Conservation (phyloP, 2,797 vertebrate genomes). For the Sphenopsis melanotis region DNA sequence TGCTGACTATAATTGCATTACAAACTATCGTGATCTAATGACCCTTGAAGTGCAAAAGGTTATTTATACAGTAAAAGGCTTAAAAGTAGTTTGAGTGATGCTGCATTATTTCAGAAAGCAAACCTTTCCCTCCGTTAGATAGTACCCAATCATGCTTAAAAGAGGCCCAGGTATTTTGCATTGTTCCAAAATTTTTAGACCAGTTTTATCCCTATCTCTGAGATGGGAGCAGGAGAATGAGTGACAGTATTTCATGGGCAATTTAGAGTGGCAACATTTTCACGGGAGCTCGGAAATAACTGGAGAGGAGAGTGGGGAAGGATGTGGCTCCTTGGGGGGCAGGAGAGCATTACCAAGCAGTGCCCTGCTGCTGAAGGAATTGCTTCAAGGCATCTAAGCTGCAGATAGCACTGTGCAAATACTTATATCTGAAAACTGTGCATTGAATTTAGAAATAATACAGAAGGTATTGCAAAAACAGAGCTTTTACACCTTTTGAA, state of each 20-base stretch:
- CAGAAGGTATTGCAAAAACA: neutral
- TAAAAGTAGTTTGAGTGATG: constrained; percentile 56
- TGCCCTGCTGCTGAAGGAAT: neutral
- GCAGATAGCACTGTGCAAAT: neutral
- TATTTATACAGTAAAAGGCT: constrained; percentile 75
- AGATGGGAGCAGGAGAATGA: neutral
- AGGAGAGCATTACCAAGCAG: neutral
- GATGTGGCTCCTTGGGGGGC: neutral
- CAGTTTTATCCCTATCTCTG: neutral
- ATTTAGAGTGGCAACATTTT: neutral
- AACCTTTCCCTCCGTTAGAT: constrained; percentile 39
- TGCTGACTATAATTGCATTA: constrained; percentile 80
- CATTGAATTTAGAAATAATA: neutral
- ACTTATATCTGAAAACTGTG: neutral
- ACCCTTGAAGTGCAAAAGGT: constrained; percentile 74
- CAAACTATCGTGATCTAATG: constrained; percentile 74
- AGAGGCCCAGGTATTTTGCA: neutral
- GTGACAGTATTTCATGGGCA: neutral
- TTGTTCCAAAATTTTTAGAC: constrained; percentile 13
- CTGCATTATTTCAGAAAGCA: constrained; percentile 43
- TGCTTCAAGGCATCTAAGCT: neutral
- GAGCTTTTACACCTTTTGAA: neutral
- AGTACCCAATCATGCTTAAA: constrained; percentile 29
- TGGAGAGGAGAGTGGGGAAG: neutral
- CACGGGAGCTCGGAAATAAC: neutral